Percentiles rank a stretch among this genome's conserved stretches.
phyloP scores from a whole-genome alignment of 2,888 invertebrate genomes.

The Nomada fabriciana region DNA sequence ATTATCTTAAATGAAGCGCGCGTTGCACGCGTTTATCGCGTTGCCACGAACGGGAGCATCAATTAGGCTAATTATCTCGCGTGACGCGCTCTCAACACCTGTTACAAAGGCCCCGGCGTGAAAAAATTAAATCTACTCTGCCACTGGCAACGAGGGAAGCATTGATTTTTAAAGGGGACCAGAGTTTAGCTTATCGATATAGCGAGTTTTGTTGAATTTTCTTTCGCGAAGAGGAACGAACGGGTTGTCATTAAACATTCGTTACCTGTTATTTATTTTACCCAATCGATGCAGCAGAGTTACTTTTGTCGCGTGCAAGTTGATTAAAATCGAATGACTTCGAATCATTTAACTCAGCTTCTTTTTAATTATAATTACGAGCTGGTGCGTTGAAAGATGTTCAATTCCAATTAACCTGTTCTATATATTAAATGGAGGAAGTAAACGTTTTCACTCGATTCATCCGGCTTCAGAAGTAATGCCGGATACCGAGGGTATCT shows the following conservation, averaged over 20 bases:
- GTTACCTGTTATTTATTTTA: too few relatives aligned
- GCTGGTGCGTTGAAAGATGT: too few relatives aligned
- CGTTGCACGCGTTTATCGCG: neutral
- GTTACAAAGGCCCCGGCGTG: neutral
- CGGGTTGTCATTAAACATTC: too few relatives aligned
- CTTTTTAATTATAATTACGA: too few relatives aligned
- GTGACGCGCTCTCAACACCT: conserved; percentile 2
- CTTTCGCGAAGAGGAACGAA: too few relatives aligned
- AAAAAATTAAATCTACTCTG: neutral
- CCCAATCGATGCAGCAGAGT: too few relatives aligned
- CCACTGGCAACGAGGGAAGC: neutral
- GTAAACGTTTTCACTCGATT: neutral
- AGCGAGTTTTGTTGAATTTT: too few relatives aligned
- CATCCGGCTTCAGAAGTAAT: neutral
- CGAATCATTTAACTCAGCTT: too few relatives aligned
- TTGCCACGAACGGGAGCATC: neutral
- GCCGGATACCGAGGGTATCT: neutral
- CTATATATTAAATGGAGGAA: neutral
- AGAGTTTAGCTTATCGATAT: too few relatives aligned
- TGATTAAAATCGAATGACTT: too few relatives aligned
- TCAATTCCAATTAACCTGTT: neutral
- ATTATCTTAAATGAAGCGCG: conserved; percentile 25
- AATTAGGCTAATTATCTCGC: conserved; percentile 29
- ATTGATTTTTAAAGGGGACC: neutral
- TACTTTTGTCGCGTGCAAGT: too few relatives aligned